Percentiles rank a stretch among this genome's conserved stretches.
phyloP scores from a whole-genome alignment of 2,888 invertebrate species.

The Marronus borbonicus region DNA sequence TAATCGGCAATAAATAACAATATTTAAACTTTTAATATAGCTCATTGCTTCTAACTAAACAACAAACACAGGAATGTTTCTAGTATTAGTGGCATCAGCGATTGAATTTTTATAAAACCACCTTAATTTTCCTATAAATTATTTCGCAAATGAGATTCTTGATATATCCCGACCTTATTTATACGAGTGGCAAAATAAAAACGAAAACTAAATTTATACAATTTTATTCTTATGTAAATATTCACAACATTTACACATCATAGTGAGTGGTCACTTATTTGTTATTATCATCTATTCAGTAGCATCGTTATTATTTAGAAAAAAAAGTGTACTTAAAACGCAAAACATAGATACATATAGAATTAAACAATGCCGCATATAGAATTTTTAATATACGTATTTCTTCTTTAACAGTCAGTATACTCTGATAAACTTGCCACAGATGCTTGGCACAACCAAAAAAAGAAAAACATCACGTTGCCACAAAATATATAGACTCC shows the following conservation, averaged over 20 bases:
- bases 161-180: background rate
- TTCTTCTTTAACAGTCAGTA: conserved; percentile 41
- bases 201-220: conserved; percentile 5
- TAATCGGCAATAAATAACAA: no score
- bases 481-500: conserved; percentile 6
- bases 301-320: conserved; percentile 29
- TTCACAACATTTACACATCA: conserved; percentile 38
- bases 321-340: conserved; percentile 17
- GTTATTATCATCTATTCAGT: conserved; percentile 20
- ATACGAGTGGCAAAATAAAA: background rate
- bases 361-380: conserved; percentile 41
- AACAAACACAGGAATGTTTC: no score
- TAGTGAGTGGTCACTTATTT: conserved; percentile 16
- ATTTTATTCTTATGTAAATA: conserved; percentile 38
- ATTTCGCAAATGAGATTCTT: no score
- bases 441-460: conserved; percentile 13
- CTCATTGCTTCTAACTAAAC: no score
- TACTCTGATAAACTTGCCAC: conserved; percentile 12
- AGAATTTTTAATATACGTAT: conserved; percentile 18
- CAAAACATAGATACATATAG: conserved; percentile 16
- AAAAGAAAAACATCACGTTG: background rate
- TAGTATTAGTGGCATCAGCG: no score
- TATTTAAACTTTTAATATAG: no score
- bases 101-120: no score
- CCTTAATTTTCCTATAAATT: no score